Evolutionary conservation across 2,113 vertebrate species (phyloP).

Genomic region (Dendrocopos noguchii): DNA sequence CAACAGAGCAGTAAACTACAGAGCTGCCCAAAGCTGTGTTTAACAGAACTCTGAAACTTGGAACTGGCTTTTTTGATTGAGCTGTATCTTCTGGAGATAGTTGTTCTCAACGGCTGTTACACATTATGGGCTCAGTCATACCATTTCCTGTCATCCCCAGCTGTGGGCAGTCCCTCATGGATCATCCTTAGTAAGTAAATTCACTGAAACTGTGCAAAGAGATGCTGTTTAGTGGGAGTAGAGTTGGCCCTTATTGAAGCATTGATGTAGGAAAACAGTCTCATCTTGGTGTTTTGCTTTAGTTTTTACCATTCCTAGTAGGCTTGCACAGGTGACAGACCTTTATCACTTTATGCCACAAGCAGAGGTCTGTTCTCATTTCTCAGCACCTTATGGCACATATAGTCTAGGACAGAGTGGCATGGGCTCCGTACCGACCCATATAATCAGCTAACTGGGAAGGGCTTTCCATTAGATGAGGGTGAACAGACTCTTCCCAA

Average conservation of each 20-base stretch:
- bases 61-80: background rate
- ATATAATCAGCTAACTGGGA: background rate
- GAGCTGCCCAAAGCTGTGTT: background rate
- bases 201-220: background rate
- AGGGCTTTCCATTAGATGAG: background rate
- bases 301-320: background rate
- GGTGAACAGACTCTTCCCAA: constrained; percentile 30
- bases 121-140: background rate
- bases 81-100: background rate
- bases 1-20: background rate
- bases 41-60: constrained; percentile 1
- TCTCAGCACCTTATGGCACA: background rate
- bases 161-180: background rate
- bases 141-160: background rate
- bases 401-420: background rate
- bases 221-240: background rate
- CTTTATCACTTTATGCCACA: background rate
- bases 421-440: background rate
- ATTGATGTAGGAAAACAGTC: background rate
- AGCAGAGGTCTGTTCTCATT: constrained; percentile 15
- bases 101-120: background rate
- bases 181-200: background rate
- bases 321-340: background rate
- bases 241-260: background rate
- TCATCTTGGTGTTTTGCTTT: background rate